A percentile compares a stretch with the other conserved stretches of the same genome.
phyloP scores from a whole-genome alignment of 2,113 vertebrate species.

The Varanus salvator region DNA sequence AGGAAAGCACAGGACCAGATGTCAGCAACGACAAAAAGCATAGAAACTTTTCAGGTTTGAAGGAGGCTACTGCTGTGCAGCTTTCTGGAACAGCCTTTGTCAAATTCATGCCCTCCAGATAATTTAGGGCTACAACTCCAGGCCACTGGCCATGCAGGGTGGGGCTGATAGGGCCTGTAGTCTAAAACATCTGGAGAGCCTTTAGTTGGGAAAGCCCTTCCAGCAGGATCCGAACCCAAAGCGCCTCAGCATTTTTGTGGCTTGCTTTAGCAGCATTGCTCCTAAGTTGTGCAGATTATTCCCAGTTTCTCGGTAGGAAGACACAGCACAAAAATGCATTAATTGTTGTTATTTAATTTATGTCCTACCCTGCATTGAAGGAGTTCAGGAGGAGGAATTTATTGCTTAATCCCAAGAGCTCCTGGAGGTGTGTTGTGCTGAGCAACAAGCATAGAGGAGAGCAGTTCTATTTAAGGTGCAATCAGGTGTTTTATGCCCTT shows the following conservation, averaged over 20 bases:
- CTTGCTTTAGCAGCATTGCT: not conserved
- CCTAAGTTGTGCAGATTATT: not conserved
- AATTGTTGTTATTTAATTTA: not conserved
- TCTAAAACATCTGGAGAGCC: no score
- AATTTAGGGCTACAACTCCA: no score
- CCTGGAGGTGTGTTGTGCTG: not conserved
- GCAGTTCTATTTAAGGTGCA: no score
- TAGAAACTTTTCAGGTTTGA: constrained; percentile 29
- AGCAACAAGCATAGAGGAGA: not conserved
- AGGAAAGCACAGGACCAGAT: not conserved
- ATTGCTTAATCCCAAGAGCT: not conserved
- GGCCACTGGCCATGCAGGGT: no score
- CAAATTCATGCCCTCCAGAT: not conserved
- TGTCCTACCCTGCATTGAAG: not conserved
- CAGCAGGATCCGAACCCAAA: no score
- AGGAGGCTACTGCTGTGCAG: not conserved
- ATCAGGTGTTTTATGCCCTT: no score
- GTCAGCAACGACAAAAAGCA: constrained; percentile 3
- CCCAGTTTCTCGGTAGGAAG: not conserved
- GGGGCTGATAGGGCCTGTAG: no score
- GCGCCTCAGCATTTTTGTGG: no score
- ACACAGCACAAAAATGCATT: not conserved
- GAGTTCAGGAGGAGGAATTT: not conserved
- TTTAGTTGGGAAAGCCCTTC: no score
- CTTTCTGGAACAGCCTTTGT: not conserved